phyloP scores from a whole-genome alignment of 2,797 vertebrate genomes.

The Limnodromus scolopaceus region DNA sequence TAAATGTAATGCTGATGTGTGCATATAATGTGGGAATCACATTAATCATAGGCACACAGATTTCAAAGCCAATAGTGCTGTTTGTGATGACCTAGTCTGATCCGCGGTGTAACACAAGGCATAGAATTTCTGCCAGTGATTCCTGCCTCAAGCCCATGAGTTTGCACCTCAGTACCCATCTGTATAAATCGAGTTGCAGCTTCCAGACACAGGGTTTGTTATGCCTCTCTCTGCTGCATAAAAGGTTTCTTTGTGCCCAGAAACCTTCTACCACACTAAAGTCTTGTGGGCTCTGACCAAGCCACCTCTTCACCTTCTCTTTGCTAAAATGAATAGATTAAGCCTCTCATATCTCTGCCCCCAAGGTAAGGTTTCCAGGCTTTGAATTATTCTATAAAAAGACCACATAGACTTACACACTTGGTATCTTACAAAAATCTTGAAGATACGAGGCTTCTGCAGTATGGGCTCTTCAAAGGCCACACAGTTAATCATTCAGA shows the following conservation, averaged over 20 bases:
- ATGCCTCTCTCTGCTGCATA: conserved; percentile 24
- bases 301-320: conserved; percentile 9
- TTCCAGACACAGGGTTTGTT: conserved; percentile 60
- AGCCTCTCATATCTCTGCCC: not conserved
- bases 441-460: not conserved
- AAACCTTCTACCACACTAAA: conserved; percentile 47
- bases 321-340: conserved; percentile 23
- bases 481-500: not conserved
- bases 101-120: conserved; percentile 15
- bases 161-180: conserved; percentile 66
- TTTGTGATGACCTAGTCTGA: conserved; percentile 65
- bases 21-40: conserved; percentile 72
- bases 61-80: conserved; percentile 64
- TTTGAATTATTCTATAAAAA: conserved; percentile 23
- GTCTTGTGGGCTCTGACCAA: conserved; percentile 28
- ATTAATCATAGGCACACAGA: conserved; percentile 60
- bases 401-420: not conserved
- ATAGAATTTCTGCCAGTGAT: conserved; percentile 57
- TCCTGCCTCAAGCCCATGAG: conserved; percentile 52
- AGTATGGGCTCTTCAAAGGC: not conserved
- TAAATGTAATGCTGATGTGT: conserved; percentile 68
- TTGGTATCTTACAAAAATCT: not conserved
- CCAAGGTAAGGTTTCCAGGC: not conserved
- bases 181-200: conserved; percentile 38
- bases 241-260: conserved; percentile 48